A percentile compares a stretch with the other conserved stretches of the same genome.
These are phyloP conservation scores for Drosophila kepulauana DNA, from an alignment of 1,140 invertebrate species.

Conservation along the genomic window DNA sequence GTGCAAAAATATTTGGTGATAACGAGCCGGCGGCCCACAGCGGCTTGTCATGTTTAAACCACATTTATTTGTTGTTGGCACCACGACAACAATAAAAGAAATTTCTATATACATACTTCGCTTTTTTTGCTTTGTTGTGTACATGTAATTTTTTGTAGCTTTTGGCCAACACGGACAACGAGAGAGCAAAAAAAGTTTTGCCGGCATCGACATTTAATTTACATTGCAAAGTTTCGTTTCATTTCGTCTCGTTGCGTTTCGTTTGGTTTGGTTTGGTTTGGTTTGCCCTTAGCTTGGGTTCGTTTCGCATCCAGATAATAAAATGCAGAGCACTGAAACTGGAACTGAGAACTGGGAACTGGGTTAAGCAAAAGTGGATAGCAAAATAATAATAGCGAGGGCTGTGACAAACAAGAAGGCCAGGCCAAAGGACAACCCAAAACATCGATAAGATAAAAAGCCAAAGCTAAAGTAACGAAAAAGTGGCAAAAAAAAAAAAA, in stretches of 20 bases:
- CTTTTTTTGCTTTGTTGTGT: neutral
- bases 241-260: neutral
- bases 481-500: constrained; percentile 16
- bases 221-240: constrained; percentile 79
- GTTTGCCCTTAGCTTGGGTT: constrained; percentile 2
- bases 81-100: constrained; percentile 63
- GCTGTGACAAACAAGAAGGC: constrained; percentile 32
- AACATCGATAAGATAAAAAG: constrained; percentile 65
- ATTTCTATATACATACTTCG: constrained; percentile 35
- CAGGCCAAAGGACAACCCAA: constrained; percentile 29
- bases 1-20: constrained; percentile 83
- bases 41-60: constrained; percentile 80
- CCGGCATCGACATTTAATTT: constrained; percentile 76
- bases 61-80: constrained; percentile 78
- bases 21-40: constrained; percentile 73
- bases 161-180: constrained; percentile 28
- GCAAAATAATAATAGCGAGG: constrained; percentile 31
- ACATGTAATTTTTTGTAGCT: constrained; percentile 38
- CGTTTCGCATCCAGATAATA: constrained; percentile 66
- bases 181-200: constrained; percentile 60
- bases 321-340: constrained; percentile 55
- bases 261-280: neutral
- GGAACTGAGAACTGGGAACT: constrained; percentile 52
- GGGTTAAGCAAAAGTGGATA: constrained; percentile 63
- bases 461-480: constrained; percentile 27